Percentiles rank a stretch among this genome's conserved stretches.
These are phyloP conservation scores for Andrena cerasifolii DNA, from an alignment of 1,140 invertebrate species.

Conservation along the genomic window DNA sequence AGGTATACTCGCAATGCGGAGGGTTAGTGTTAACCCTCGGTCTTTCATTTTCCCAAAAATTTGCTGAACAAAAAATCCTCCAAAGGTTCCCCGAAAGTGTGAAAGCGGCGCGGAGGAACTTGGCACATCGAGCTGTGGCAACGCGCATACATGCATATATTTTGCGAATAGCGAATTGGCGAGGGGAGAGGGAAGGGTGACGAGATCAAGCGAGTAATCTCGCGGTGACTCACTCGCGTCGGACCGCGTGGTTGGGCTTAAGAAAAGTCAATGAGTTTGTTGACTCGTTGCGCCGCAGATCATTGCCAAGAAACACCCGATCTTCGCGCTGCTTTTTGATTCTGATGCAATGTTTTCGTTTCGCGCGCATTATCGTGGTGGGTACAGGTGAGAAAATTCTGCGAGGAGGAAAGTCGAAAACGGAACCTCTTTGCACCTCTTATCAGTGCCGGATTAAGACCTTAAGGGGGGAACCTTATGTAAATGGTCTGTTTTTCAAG, in stretches of 20 bases:
- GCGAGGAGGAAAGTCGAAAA: too few relatives aligned
- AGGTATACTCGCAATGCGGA: too few relatives aligned
- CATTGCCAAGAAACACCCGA: conserved; percentile 50
- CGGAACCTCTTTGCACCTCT: too few relatives aligned
- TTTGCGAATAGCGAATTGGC: conserved; percentile 1
- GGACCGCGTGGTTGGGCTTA: conserved; percentile 40
- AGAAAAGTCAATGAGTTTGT: conserved; percentile 68
- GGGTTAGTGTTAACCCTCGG: too few relatives aligned
- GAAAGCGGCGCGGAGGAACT: not conserved
- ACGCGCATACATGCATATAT: conserved; percentile 6
- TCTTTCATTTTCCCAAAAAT: too few relatives aligned
- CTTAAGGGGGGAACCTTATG: too few relatives aligned
- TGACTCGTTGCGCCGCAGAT: conserved; percentile 58
- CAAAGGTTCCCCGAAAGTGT: not conserved
- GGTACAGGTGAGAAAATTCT: too few relatives aligned
- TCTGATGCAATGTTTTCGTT: conserved; percentile 29
- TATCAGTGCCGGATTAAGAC: too few relatives aligned
- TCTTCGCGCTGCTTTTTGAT: conserved; percentile 25
- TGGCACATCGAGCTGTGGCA: not conserved
- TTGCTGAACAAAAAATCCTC: too few relatives aligned
- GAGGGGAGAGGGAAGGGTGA: not conserved
- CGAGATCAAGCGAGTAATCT: conserved; percentile 41
- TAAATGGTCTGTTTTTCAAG: too few relatives aligned
- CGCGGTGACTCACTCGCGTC: conserved; percentile 61
- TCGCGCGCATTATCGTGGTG: conserved; percentile 15